A percentile compares a stretch with the other conserved stretches of the same genome.
These are phyloP conservation scores for Pegoplata infirma DNA, from an alignment of 2,888 invertebrate species.

Conservation along the genomic window DNA sequence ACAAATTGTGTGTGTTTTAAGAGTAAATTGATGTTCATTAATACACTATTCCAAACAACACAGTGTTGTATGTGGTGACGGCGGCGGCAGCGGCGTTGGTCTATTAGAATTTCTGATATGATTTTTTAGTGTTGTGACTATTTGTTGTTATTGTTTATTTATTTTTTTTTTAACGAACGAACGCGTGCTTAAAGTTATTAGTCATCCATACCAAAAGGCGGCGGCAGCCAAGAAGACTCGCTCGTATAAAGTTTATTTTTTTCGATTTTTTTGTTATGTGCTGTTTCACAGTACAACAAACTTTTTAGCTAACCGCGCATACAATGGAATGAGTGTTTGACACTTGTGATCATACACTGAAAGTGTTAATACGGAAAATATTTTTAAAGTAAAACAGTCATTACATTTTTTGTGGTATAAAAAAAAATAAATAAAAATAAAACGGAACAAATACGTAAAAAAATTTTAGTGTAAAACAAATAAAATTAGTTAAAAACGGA, in stretches of 20 bases:
- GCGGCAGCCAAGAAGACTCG: constrained; percentile 63
- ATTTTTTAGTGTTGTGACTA: constrained; percentile 39
- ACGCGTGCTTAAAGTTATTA: constrained; percentile 61
- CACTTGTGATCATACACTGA: constrained; percentile 62
- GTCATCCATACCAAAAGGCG: constrained; percentile 59
- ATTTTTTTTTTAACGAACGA: constrained; percentile 31
- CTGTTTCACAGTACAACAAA: constrained; percentile 60
- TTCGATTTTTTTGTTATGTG: constrained; percentile 17
- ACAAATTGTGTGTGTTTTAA: neutral
- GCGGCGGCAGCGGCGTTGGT: constrained; percentile 17
- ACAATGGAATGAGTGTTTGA: constrained; percentile 60
- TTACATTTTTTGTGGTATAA: neutral
- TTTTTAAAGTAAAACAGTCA: constrained; percentile 1
- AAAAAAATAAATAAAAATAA: constrained; percentile 19
- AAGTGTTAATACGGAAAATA: constrained; percentile 60
- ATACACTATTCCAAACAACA: neutral
- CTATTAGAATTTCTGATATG: constrained; percentile 42
- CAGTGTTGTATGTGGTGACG: neutral
- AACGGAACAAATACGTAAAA: constrained; percentile 21
- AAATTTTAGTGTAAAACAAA: neutral
- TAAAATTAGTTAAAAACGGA: constrained; percentile 24
- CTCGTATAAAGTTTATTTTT: constrained; percentile 46
- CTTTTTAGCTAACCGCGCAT: constrained; percentile 59
- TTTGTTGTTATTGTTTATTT: constrained; percentile 42
- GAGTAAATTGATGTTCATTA: neutral